Conservation (phyloP, 2,113 vertebrate species). For the Hippocampus barbouri region DNA sequence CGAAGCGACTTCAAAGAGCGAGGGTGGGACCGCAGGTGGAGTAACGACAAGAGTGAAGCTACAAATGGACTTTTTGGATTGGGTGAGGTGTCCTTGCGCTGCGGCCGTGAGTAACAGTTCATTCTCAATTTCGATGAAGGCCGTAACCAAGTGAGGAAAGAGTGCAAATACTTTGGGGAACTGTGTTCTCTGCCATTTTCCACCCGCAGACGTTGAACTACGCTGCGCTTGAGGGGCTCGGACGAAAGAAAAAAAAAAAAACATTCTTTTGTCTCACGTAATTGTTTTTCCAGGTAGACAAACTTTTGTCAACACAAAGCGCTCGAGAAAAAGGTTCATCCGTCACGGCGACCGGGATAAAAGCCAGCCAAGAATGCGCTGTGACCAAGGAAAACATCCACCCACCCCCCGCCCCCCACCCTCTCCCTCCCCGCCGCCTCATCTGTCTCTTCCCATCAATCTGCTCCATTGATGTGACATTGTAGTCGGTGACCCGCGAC, state of each 20-base stretch:
- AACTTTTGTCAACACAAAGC: conserved; percentile 1
- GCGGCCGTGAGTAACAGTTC: background rate
- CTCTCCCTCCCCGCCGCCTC: too few relatives aligned
- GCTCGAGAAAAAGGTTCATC: conserved; percentile 13
- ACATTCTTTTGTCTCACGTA: background rate
- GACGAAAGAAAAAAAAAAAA: background rate
- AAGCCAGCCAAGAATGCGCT: conserved; percentile 3
- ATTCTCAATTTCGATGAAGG: background rate
- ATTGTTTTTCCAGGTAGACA: background rate
- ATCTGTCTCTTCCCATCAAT: conserved; percentile 39
- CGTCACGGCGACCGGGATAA: conserved; percentile 14
- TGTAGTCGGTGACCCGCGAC: conserved; percentile 52
- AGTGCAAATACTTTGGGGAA: background rate
- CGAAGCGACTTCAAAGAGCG: conserved; percentile 36
- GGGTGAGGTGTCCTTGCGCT: background rate
- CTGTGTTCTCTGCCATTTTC: background rate
- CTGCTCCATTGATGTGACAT: conserved; percentile 52
- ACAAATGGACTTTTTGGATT: background rate
- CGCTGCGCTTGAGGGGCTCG: too few relatives aligned
- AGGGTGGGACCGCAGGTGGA: conserved; percentile 28
- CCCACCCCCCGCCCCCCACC: background rate
- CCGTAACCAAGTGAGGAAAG: too few relatives aligned
- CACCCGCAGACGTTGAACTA: background rate
- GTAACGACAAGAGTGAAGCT: conserved; percentile 11
- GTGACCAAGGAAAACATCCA: conserved; percentile 22